These are phyloP conservation scores for Hemaris fuciformis DNA, from an alignment of 2,888 invertebrate species.

Conservation along the genomic window DNA sequence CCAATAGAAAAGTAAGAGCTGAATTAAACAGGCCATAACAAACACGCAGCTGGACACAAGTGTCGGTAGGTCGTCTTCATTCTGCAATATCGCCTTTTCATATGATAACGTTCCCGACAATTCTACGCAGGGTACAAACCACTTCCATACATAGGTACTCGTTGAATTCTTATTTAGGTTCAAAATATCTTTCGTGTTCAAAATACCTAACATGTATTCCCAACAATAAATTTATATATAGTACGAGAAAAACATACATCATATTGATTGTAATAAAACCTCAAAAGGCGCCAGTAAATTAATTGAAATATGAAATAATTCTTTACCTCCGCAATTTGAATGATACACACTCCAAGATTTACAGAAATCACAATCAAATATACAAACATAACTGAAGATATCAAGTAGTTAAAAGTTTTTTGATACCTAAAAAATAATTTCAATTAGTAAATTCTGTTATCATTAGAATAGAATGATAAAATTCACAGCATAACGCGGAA, in stretches of 20 bases:
- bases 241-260: too few relatives aligned
- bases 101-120: background rate
- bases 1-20: slow-evolving; percentile 63
- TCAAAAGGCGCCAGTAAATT: too few relatives aligned
- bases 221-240: too few relatives aligned
- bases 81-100: slow-evolving; percentile 35
- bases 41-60: slow-evolving; percentile 46
- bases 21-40: slow-evolving; percentile 48
- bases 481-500: too few relatives aligned
- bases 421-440: slow-evolving; percentile 44
- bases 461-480: background rate
- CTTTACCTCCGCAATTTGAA: slow-evolving; percentile 51
- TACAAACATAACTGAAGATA: slow-evolving; percentile 60
- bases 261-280: too few relatives aligned
- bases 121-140: background rate
- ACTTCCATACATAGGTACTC: background rate
- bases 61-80: slow-evolving; percentile 44
- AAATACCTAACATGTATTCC: background rate
- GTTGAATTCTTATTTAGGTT: background rate
- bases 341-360: slow-evolving; percentile 59
- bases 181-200: background rate
- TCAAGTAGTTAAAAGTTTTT: slow-evolving; percentile 45
- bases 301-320: too few relatives aligned
- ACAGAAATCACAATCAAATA: slow-evolving; percentile 55
- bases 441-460: background rate